Base-by-base conservation (phyloP, 1,140 invertebrate genomes). In the Drosophila teissieri region DNA sequence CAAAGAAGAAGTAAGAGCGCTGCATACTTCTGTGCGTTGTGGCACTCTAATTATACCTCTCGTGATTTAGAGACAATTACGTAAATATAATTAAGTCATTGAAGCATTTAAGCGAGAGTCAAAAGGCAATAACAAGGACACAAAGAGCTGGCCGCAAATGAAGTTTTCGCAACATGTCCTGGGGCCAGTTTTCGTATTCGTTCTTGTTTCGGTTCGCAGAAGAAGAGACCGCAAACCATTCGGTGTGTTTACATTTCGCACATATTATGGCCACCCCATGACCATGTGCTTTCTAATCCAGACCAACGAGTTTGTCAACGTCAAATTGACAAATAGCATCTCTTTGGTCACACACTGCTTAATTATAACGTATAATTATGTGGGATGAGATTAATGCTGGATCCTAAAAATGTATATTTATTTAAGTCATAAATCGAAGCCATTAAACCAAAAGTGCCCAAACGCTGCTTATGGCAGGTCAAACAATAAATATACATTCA, bases 1-100 rank as follows among this genome's bases (percentile, higher is more conserved):
- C 48, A 68, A 77, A 12, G 34, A 57, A 46, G 39, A 46, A 52
- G 52, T 40, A 75, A 64, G 55, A 44, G 54, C 53, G 61, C 45
- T 76, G 77, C 62, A 69, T 61, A 61, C 76, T 60, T 63, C 57
- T 61, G 55, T 69, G 58, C 39, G 48, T 27, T 52, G 34, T 31
- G 54, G 17, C 55, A 72, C 78, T 79, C 72, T 65, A 79, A 80
- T 80, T 80, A 80, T 36, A n/a, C 15, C 14, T 51, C 72, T 52
- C n/a, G 64, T 63, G 68, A 86, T 86, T 78, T 55, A 64, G 54
- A 63, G 60, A 57, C 69, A 85, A 85, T 67, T 83, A 75, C 80
- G 51, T 45, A 64, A 82, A 83, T 76, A 88, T 78, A 86, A 86
- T 86, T 88, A 86, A 88, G 69, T 74, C 83, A 70, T 77, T 76